A percentile compares a stretch with the other conserved stretches of the same genome.
Evolutionary conservation across 2,888 invertebrate genomes (phyloP).

Genomic region (Papilio gigon): DNA sequence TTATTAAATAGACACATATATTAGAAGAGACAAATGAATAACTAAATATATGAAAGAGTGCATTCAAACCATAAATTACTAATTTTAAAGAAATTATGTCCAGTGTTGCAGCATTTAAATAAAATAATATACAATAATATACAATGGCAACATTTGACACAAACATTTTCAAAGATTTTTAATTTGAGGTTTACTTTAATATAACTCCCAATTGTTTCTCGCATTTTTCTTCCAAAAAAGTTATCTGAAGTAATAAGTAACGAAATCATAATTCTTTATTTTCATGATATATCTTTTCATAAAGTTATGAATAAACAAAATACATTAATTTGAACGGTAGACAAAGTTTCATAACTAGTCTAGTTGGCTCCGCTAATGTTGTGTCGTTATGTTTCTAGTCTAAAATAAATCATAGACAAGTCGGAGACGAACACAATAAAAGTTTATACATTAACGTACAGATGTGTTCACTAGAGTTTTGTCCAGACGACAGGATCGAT

Average conservation of each 20-base stretch:
- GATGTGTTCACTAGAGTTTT: constrained; percentile 27
- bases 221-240: not conserved
- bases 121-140: too few species aligned
- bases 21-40: too few species aligned
- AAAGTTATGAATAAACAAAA: not conserved
- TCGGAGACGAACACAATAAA: constrained; percentile 21
- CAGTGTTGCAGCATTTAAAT: too few species aligned
- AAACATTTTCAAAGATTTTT: too few species aligned
- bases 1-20: too few species aligned
- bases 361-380: not conserved
- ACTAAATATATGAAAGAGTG: too few species aligned
- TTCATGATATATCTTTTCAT: not conserved
- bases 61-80: too few species aligned
- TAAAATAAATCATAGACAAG: constrained; percentile 17
- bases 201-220: not conserved
- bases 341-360: not conserved
- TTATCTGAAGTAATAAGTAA: not conserved
- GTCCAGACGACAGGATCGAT: constrained; percentile 57
- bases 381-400: not conserved
- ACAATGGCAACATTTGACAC: not conserved
- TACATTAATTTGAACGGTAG: not conserved
- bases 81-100: too few species aligned
- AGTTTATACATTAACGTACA: constrained; percentile 26
- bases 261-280: constrained; percentile 1
- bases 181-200: too few species aligned